These are phyloP conservation scores for Holothuria glaberrima DNA, from an alignment of 35 echinoderm and acorn worm species.

Conservation along the genomic window DNA sequence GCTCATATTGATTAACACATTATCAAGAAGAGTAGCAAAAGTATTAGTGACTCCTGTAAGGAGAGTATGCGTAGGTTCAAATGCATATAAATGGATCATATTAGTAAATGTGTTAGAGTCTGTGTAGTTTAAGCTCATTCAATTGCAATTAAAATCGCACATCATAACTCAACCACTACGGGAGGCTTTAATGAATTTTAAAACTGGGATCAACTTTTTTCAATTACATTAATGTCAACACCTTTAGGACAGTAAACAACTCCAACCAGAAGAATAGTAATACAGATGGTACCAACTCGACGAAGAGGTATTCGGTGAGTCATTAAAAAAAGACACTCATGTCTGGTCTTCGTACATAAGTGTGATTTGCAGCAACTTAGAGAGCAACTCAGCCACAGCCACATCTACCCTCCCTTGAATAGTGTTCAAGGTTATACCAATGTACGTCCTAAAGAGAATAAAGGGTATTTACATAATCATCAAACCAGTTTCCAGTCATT, in stretches of 20 bases:
- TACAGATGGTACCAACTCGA: neutral
- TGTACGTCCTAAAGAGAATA: neutral
- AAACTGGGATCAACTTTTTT: neutral
- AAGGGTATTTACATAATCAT: neutral
- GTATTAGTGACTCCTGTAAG: too few species aligned
- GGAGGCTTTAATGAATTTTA: neutral
- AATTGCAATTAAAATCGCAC: neutral
- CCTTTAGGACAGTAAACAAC: neutral
- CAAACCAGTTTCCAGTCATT: neutral
- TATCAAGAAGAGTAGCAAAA: too few species aligned
- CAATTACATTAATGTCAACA: neutral
- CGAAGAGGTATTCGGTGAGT: neutral
- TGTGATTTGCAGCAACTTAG: too few species aligned
- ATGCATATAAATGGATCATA: too few species aligned
- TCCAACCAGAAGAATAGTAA: neutral
- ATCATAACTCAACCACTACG: neutral
- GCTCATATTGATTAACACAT: too few species aligned
- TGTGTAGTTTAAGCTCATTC: neutral
- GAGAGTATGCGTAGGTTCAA: too few species aligned
- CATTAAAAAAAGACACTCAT: neutral
- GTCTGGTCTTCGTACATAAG: too few species aligned
- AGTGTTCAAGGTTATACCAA: neutral
- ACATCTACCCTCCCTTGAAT: neutral
- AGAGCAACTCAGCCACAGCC: too few species aligned
- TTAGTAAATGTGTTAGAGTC: neutral